A percentile compares a stretch with the other conserved stretches of the same genome.
Evolutionary conservation across 2,797 vertebrate genomes (phyloP).

Genomic region (Danio aesculapii): DNA sequence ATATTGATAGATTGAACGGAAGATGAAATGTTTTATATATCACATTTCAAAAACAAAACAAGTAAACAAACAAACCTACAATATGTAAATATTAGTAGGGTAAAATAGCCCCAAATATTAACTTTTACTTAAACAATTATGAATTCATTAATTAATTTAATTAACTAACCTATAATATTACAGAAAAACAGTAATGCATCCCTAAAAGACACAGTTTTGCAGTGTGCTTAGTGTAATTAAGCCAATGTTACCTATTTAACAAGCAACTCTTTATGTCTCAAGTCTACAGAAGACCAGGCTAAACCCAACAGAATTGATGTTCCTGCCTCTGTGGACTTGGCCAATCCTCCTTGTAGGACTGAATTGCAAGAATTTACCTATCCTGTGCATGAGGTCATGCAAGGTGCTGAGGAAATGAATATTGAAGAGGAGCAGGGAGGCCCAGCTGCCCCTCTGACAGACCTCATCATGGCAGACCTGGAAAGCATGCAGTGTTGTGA

Average conservation of each 20-base stretch:
- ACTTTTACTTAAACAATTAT: not conserved
- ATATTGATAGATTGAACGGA: not conserved
- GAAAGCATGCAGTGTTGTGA: constrained; percentile 50
- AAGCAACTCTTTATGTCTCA: constrained; percentile 64
- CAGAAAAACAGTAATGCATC: not conserved
- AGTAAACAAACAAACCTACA: not conserved
- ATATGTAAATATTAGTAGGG: not conserved
- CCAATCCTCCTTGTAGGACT: constrained; percentile 40
- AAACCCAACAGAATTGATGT: constrained; percentile 39
- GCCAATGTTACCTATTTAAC: constrained; percentile 24
- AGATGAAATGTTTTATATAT: not conserved
- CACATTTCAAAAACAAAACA: not conserved
- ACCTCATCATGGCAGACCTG: constrained; percentile 43
- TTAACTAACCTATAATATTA: not conserved
- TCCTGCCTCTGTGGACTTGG: constrained; percentile 50
- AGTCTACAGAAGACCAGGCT: constrained; percentile 63
- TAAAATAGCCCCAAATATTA: not conserved
- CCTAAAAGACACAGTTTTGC: not conserved
- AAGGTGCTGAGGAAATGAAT: constrained; percentile 43
- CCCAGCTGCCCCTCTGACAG: constrained; percentile 39
- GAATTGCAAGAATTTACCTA: constrained; percentile 47
- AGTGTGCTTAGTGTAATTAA: not conserved
- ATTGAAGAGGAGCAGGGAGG: constrained; percentile 37
- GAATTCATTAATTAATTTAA: too few species aligned
- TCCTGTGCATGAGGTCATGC: constrained; percentile 50